Evolutionary conservation across 2,797 vertebrate genomes (phyloP), one percentile per base, ranked within the genome.

Genomic region (Sebastes itinus): DNA sequence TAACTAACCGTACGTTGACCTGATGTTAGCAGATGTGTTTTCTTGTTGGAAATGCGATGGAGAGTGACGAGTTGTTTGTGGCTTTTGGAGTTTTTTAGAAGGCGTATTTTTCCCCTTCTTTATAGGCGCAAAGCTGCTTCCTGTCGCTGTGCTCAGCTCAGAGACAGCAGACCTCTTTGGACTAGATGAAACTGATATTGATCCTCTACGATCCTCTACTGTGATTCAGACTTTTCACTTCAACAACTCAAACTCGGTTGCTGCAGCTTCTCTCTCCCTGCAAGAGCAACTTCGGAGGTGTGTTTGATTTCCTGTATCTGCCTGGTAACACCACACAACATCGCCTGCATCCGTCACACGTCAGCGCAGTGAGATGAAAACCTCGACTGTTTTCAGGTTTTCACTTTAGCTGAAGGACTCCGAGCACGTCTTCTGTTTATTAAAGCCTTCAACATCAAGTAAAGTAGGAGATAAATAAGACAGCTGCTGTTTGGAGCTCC

Each of bases 291-390:
- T 18, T 72, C 60, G 20, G 46, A 81, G 70, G 49, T 14, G 20
- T 1, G 54, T 64, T 25, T 58, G 33, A 66, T 59, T 76, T 27
- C 9, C 71, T 56, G 16, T 10, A 52, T 85, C 82, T 83, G 82
- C 82, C 56, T 59, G 75, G 82, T 72, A 79, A 89, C 73, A 80
- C 49, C 54, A 54, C 63, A 55, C 52, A 64, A 3, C 77, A 60
- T n/a, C 11, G 20, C 27, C 62, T 49, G 67, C 60, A 22, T 27
- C 61, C 13, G 23, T 25, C 14, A 49, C 23, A 46, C 16, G 7
- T 46, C 42, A 22, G 33, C 30, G 6, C 3, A 3, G 46, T 4
- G 33, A 52, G 27, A 60, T 46, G 56, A 23, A 63, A 74, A 68
- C 64, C 22, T 46, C 0, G 0, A 12, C 33, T 72, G 33, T 18